These are phyloP conservation scores for Saguinus imperator DNA, from an alignment of 2,113 vertebrate species.

Conservation along the genomic window DNA sequence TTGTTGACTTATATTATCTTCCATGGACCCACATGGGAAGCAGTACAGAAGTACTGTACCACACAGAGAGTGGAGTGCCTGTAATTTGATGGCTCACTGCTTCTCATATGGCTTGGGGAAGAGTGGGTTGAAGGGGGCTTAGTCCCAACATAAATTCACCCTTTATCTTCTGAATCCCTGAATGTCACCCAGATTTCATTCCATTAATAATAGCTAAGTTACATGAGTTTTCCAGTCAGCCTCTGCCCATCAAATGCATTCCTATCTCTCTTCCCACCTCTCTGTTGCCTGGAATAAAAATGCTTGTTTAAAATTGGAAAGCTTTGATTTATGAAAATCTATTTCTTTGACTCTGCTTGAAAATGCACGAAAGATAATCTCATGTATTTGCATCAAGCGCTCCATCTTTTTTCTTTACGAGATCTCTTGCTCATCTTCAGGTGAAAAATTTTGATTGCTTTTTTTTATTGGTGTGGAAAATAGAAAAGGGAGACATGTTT, in stretches of 20 bases:
- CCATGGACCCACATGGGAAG: not conserved
- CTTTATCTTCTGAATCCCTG: not conserved
- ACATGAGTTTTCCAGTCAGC: not conserved
- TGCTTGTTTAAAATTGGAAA: conserved; percentile 51
- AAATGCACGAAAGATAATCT: conserved; percentile 47
- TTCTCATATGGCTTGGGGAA: not conserved
- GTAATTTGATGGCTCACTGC: not conserved
- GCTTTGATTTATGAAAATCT: conserved; percentile 53
- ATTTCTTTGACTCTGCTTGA: conserved; percentile 2
- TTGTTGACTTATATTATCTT: not conserved
- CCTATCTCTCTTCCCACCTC: not conserved
- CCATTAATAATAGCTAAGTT: not conserved
- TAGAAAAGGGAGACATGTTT: conserved; percentile 35
- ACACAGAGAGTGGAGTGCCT: not conserved
- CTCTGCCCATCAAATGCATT: not conserved
- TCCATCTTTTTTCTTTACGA: conserved; percentile 42
- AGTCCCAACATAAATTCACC: not conserved
- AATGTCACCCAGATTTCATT: not conserved
- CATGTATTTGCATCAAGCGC: conserved; percentile 48
- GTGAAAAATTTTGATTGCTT: conserved; percentile 55
- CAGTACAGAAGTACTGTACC: not conserved
- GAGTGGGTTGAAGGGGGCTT: not conserved
- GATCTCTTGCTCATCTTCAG: conserved; percentile 53
- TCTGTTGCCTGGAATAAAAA: conserved; percentile 22
- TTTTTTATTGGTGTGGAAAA: conserved; percentile 64